Conservation (phyloP, 2,888 invertebrate genomes). For the Mimumesa dahlbomi region DNA sequence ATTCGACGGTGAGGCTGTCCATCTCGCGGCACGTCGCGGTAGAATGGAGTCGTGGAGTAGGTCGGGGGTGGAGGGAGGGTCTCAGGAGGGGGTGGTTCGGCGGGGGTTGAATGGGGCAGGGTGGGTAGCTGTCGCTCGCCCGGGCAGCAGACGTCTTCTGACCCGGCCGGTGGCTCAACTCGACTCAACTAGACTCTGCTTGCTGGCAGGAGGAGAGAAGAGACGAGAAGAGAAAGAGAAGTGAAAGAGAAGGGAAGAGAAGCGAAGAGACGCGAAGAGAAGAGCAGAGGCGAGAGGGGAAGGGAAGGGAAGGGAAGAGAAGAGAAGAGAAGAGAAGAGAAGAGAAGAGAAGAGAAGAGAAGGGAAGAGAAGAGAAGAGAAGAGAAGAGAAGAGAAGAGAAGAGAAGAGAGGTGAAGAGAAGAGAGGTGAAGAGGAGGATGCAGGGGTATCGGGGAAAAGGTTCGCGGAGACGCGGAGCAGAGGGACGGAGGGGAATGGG, state of each 20-base stretch:
- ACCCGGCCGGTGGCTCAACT: constrained; percentile 81
- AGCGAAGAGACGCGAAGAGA: constrained; percentile 30
- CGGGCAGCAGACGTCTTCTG: constrained; percentile 81
- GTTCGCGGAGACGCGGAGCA: constrained; percentile 53
- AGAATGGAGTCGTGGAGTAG: constrained; percentile 73
- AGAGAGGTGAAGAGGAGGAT: constrained; percentile 37
- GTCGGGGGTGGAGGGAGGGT: constrained; percentile 59
- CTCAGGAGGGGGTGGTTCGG: constrained; percentile 48
- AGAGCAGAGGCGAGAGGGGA: constrained; percentile 47
- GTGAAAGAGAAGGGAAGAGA: constrained; percentile 23
- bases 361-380: constrained; percentile 21
- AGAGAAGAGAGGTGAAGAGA: constrained; percentile 52
- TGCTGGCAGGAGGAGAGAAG: constrained; percentile 67
- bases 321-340: constrained; percentile 64
- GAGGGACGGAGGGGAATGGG: constrained; percentile 56
- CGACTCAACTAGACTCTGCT: constrained; percentile 74
- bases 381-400: constrained; percentile 35
- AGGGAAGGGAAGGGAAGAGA: constrained; percentile 52
- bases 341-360: constrained; percentile 52
- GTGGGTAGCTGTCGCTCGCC: constrained; percentile 80
- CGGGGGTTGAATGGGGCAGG: constrained; percentile 64
- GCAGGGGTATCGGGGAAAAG: constrained; percentile 58
- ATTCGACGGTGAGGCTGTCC: constrained; percentile 70
- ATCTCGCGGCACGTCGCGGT: constrained; percentile 74
- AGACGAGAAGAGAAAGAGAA: constrained; percentile 59